phyloP scores from a whole-genome alignment of 37 sponge, comb jelly and placozoan genomes.

The Beroe forskalii region DNA sequence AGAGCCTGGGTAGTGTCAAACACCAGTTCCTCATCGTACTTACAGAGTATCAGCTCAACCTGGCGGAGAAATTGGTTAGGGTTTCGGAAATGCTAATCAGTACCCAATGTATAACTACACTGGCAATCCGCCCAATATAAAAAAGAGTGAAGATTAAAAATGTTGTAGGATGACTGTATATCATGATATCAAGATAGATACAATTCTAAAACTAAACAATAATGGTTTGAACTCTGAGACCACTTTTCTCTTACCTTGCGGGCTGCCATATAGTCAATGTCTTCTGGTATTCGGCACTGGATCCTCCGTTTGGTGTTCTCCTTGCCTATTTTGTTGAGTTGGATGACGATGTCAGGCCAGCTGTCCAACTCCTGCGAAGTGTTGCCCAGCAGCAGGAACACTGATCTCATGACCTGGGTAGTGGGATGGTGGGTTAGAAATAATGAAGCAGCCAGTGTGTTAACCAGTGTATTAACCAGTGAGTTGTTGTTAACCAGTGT shows the following conservation, averaged over 20 bases:
- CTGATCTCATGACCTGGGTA: conserved; percentile 59
- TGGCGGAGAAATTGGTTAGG: too few species aligned
- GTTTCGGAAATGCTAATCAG: too few species aligned
- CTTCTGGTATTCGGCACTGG: conserved; percentile 34
- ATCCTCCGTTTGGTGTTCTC: conserved; percentile 33
- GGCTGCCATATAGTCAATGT: conserved; percentile 14
- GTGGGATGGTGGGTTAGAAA: not conserved
- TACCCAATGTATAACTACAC: too few species aligned
- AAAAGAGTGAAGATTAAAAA: too few species aligned
- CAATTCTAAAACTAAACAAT: too few species aligned
- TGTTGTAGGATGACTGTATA: too few species aligned
- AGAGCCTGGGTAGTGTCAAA: conserved; percentile 55
- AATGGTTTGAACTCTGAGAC: too few species aligned
- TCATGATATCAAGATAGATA: too few species aligned
- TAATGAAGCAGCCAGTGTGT: not conserved
- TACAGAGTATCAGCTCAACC: conserved; percentile 60
- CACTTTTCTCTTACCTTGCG: too few species aligned
- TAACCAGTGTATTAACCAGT: too few species aligned
- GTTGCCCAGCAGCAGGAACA: conserved; percentile 62
- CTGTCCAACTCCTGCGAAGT: not conserved
- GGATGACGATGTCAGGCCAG: conserved; percentile 56
- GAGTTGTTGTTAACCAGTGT: too few species aligned
- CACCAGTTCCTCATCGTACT: conserved; percentile 59
- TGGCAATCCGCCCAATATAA: too few species aligned
- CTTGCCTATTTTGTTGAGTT: conserved; percentile 61